Evolutionary conservation across 2,113 vertebrate genomes (phyloP).

Genomic region (Pogonocichla stellata): DNA sequence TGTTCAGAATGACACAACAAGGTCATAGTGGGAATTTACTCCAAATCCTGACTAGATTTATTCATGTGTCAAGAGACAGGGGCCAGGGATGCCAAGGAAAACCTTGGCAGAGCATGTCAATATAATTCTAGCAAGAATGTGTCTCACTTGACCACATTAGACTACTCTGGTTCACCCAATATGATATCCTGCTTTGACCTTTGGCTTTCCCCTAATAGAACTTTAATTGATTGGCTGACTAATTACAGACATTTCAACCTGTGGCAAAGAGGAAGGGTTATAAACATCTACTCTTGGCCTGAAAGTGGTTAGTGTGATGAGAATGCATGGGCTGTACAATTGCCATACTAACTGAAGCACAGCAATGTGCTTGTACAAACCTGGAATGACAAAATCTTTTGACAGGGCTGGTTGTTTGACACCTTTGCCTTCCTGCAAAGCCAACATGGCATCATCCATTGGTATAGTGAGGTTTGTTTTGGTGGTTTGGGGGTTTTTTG

Average conservation of each 20-base stretch:
- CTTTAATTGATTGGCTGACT: not conserved
- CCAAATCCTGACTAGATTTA: not conserved
- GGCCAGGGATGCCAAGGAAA: not conserved
- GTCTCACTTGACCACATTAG: not conserved
- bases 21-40: not conserved
- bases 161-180: not conserved
- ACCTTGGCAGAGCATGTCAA: not conserved
- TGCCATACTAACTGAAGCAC: not conserved
- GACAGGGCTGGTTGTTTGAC: not conserved
- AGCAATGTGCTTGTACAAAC: not conserved
- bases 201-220: not conserved
- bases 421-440: not conserved
- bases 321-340: not conserved
- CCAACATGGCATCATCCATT: not conserved
- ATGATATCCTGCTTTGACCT: not conserved
- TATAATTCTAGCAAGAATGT: not conserved
- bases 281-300: not conserved
- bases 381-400: not conserved
- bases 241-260: not conserved
- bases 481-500: fast-evolving
- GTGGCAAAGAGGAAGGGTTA: not conserved
- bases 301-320: not conserved
- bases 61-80: not conserved
- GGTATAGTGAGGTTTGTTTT: not conserved
- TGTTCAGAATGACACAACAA: not conserved